These are phyloP conservation scores for Sarcophaga variegata DNA, from an alignment of 2,888 invertebrate genomes.

Conservation along the genomic window DNA sequence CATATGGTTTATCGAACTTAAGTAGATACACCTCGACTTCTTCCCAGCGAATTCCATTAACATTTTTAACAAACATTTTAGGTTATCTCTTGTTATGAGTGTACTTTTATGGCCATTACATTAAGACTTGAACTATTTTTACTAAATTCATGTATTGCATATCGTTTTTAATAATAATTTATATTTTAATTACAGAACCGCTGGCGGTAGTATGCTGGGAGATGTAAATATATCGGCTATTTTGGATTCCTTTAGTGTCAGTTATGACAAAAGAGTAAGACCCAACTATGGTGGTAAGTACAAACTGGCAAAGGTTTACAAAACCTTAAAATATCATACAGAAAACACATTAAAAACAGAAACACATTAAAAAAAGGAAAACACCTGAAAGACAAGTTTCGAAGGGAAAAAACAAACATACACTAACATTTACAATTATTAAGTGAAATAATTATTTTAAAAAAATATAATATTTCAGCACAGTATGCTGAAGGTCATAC, in stretches of 20 bases:
- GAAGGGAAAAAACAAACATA: not conserved
- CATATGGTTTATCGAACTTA: no score
- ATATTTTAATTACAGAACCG: slow-evolving; percentile 76
- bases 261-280: slow-evolving; percentile 99
- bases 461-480: no score
- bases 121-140: no score
- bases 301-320: slow-evolving; percentile 27
- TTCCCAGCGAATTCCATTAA: no score
- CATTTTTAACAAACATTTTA: no score
- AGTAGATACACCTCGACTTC: no score
- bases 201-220: slow-evolving; percentile 89
- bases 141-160: no score
- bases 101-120: no score
- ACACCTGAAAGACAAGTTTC: not conserved
- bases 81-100: no score
- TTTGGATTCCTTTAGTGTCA: slow-evolving; percentile 96
- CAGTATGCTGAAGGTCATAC: no score
- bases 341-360: not conserved
- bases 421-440: not conserved
- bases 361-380: not conserved
- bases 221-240: slow-evolving; percentile 98
- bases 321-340: not conserved
- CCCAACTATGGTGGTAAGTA: slow-evolving; percentile 98
- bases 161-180: not conserved
- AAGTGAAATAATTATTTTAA: no score